Conservation (phyloP, 2,888 invertebrate genomes). For the Drosophila algonquin region DNA sequence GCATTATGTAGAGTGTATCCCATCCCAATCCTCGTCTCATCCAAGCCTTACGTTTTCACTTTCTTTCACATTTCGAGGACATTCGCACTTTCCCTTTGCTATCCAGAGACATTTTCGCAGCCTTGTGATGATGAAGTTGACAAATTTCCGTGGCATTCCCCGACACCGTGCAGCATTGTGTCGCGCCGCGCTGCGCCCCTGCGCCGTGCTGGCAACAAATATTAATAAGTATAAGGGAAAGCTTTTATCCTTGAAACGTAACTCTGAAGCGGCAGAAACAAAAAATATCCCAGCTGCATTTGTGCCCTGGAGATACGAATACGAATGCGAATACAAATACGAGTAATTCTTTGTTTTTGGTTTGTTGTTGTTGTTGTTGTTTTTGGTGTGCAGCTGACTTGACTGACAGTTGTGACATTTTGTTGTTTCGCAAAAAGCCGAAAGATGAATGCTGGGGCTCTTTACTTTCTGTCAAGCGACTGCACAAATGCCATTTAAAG, state of each 20-base stretch:
- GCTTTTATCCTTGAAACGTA: conserved; percentile 68
- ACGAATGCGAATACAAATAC: background rate
- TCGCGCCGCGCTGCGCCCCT: background rate
- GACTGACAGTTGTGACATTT: conserved; percentile 66
- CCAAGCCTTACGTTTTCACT: conserved; percentile 20
- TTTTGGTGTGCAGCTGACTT: conserved; percentile 46
- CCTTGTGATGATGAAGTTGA: conserved; percentile 60
- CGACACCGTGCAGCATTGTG: background rate
- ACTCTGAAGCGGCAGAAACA: background rate
- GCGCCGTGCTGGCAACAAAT: conserved; percentile 9
- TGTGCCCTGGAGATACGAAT: conserved; percentile 28
- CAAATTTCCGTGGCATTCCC: conserved; percentile 66
- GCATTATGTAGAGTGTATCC: too few species aligned
- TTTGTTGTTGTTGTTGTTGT: background rate
- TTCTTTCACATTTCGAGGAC: background rate
- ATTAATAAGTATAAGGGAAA: conserved; percentile 25
- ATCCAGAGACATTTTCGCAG: conserved; percentile 5
- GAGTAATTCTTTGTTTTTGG: background rate
- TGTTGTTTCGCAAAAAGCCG: conserved; percentile 38
- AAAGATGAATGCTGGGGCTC: conserved; percentile 33
- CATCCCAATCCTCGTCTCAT: background rate
- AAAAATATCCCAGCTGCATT: conserved; percentile 47
- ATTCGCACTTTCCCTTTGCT: background rate
- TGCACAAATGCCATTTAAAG: conserved; percentile 27
- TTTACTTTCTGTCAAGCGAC: conserved; percentile 22